phyloP scores from a whole-genome alignment of 2,888 invertebrate genomes.

The Stratiomys singularior region DNA sequence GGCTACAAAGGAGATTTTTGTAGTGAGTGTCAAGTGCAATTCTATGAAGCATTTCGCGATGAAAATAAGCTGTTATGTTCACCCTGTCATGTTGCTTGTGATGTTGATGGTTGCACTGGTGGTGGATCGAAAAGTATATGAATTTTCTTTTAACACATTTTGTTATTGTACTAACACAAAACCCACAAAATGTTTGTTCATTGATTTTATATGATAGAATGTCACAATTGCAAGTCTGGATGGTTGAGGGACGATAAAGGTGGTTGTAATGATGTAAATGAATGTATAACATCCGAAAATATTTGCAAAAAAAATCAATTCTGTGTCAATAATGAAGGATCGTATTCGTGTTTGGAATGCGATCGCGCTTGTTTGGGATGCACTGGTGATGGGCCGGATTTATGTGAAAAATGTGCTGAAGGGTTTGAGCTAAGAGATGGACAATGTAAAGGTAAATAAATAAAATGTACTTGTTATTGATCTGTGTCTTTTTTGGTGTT shows the following conservation, averaged over 20 bases:
- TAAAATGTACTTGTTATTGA: too few species aligned
- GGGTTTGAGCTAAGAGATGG: constrained; percentile 79
- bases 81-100: constrained; percentile 82
- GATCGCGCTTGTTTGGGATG: constrained; percentile 87
- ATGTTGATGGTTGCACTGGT: constrained; percentile 76
- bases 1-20: constrained; percentile 86
- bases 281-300: constrained; percentile 73
- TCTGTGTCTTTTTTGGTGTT: too few species aligned
- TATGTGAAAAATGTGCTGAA: constrained; percentile 83
- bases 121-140: constrained; percentile 73
- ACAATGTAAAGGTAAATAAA: constrained; percentile 77
- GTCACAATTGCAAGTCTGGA: constrained; percentile 72
- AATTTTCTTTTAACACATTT: not conserved
- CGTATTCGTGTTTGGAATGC: constrained; percentile 80
- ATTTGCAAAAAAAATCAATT: constrained; percentile 74
- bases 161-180: not conserved
- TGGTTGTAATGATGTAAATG: constrained; percentile 88
- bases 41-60: constrained; percentile 80
- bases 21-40: constrained; percentile 78
- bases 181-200: not conserved
- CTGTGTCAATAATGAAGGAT: constrained; percentile 90
- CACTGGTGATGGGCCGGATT: constrained; percentile 89
- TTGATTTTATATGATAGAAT: constrained; percentile 57
- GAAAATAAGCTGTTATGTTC: constrained; percentile 79
- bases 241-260: constrained; percentile 76